Evolutionary conservation across 1,140 invertebrate species (phyloP).

Genomic region (Drosophila sulfurigaster): DNA sequence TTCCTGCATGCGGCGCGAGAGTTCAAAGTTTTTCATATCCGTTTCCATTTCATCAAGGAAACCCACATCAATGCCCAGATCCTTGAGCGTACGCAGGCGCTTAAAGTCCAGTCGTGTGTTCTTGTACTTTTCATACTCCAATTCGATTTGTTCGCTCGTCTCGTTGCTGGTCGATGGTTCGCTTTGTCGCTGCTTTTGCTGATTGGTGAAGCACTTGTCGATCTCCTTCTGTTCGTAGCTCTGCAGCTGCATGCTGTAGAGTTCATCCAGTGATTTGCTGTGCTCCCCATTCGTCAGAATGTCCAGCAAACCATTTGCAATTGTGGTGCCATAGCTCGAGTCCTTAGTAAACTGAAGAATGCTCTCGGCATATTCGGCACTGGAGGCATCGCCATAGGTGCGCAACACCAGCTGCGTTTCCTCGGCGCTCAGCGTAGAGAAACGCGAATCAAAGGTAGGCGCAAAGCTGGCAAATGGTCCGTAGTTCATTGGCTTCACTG

Average conservation of each 20-base stretch:
- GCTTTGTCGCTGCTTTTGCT: slow-evolving; percentile 37
- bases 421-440: slow-evolving; percentile 96
- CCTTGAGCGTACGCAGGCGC: slow-evolving; percentile 89
- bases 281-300: slow-evolving; percentile 94
- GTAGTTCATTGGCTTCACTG: slow-evolving; percentile 96
- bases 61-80: slow-evolving; percentile 93
- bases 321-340: slow-evolving; percentile 91
- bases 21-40: slow-evolving; percentile 86
- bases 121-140: slow-evolving; percentile 85
- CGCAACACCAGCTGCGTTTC: slow-evolving; percentile 96
- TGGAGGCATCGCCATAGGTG: slow-evolving; percentile 95
- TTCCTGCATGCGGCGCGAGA: slow-evolving; percentile 87
- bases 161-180: slow-evolving; percentile 48
- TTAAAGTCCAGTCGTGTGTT: slow-evolving; percentile 91
- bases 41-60: slow-evolving; percentile 91
- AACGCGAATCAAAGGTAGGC: slow-evolving; percentile 97
- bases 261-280: slow-evolving; percentile 89
- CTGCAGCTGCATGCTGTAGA: slow-evolving; percentile 84
- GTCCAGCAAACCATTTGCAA: slow-evolving; percentile 94
- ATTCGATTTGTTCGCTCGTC: slow-evolving; percentile 79
- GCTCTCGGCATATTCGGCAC: slow-evolving; percentile 94
- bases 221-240: slow-evolving; percentile 77
- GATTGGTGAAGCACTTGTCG: slow-evolving; percentile 72
- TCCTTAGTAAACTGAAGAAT: slow-evolving; percentile 93
- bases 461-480: slow-evolving; percentile 98